phyloP scores from a whole-genome alignment of 2,113 vertebrate genomes.

The Caretta caretta region DNA sequence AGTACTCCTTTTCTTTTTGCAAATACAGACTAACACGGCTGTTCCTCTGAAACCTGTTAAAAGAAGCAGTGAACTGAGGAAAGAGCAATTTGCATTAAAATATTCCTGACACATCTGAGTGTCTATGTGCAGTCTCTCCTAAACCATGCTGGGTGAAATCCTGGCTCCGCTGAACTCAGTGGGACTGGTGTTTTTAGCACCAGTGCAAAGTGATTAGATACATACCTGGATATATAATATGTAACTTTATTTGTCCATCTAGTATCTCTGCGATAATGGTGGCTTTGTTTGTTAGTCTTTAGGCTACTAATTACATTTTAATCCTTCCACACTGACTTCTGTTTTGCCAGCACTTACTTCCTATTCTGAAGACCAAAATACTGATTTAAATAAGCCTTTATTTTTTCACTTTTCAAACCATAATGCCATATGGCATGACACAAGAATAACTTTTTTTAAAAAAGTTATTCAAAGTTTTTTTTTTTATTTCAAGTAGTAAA shows the following conservation, averaged over 20 bases:
- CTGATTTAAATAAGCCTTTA: conserved; percentile 68
- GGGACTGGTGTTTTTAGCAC: background rate
- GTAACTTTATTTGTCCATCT: rapidly evolving
- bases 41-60: too few relatives aligned
- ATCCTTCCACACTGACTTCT: conserved; percentile 47
- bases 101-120: background rate
- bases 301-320: conserved; percentile 60
- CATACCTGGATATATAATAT: rapidly evolving
- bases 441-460: background rate
- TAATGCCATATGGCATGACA: conserved; percentile 4
- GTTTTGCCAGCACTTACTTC: conserved; percentile 29
- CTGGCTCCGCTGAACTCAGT: background rate
- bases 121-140: background rate
- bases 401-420: conserved; percentile 73
- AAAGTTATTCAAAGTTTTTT: background rate
- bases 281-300: conserved; percentile 69
- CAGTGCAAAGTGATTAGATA: rapidly evolving
- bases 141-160: rapidly evolving
- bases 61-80: background rate
- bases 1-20: too few relatives aligned
- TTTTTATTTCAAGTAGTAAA: conserved; percentile 25
- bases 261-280: background rate
- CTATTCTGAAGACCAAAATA: conserved; percentile 61
- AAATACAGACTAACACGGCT: too few relatives aligned
- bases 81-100: background rate